phyloP scores from a whole-genome alignment of 2,113 vertebrate genomes.

The Phylloscopus whistleri region DNA sequence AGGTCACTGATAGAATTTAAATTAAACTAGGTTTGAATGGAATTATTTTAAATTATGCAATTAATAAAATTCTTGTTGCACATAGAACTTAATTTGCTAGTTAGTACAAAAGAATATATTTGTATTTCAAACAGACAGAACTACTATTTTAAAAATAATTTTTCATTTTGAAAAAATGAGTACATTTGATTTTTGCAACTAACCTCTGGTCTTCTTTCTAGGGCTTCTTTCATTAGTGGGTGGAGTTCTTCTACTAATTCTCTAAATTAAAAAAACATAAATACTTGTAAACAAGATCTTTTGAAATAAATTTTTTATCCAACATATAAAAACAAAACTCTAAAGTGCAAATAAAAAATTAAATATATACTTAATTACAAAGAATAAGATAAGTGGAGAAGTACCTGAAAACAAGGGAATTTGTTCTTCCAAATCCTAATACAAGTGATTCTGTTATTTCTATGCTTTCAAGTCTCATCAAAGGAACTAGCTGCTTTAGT shows the following conservation, averaged over 20 bases:
- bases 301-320: neutral
- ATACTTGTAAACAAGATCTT: neutral
- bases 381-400: neutral
- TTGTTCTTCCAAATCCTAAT: slow-evolving; percentile 95
- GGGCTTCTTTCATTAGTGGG: slow-evolving; percentile 96
- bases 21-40: neutral
- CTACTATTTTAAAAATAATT: neutral
- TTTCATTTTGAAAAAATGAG: neutral
- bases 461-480: slow-evolving; percentile 97
- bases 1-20: neutral
- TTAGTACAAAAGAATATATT: neutral
- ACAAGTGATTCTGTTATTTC: slow-evolving; percentile 98
- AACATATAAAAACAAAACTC: neutral
- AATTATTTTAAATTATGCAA: neutral
- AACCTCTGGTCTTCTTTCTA: slow-evolving; percentile 97
- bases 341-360: neutral
- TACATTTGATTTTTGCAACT: slow-evolving; percentile 20
- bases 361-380: neutral
- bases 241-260: slow-evolving; percentile 98
- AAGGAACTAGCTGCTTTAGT: slow-evolving; percentile 92
- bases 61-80: neutral
- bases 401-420: slow-evolving; percentile 97
- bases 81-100: neutral
- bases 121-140: neutral
- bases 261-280: slow-evolving; percentile 62